Percentiles rank a stretch among this genome's conserved stretches.
Evolutionary conservation across 2,888 invertebrate genomes (phyloP).

Genomic region (Argyra leucocephala): DNA sequence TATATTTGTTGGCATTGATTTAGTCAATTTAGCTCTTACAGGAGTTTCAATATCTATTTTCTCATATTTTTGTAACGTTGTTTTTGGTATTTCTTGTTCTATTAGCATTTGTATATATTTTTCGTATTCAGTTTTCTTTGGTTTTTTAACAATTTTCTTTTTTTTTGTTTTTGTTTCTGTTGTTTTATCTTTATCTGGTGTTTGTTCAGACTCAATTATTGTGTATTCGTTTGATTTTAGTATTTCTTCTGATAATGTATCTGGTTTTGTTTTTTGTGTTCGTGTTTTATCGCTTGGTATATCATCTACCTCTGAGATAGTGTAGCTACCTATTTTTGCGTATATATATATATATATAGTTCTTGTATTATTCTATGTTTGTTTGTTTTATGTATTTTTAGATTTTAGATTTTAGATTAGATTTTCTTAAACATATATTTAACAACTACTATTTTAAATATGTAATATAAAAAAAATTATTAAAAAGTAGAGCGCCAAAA

Average conservation of each 20-base stretch:
- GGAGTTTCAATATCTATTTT: constrained; percentile 38
- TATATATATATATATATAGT: constrained; percentile 4
- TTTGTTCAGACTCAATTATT: constrained; percentile 13
- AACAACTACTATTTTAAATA: no score
- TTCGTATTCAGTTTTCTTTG: constrained; percentile 38
- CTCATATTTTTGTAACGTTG: constrained; percentile 40
- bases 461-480: no score
- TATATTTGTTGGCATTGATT: constrained; percentile 28
- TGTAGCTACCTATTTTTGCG: background rate
- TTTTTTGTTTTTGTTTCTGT: constrained; percentile 22
- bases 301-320: constrained; percentile 14
- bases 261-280: background rate
- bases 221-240: background rate
- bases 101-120: constrained; percentile 41
- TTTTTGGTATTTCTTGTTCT: constrained; percentile 42
- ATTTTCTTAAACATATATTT: no score
- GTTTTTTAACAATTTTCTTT: constrained; percentile 33
- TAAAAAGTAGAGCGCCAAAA: no score
- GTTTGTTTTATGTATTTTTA: no score
- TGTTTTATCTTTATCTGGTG: background rate
- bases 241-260: background rate
- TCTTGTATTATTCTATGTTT: no score
- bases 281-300: background rate
- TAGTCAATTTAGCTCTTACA: constrained; percentile 32
- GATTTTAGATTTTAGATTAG: no score